Evolutionary conservation across 2,888 invertebrate species (phyloP).

Genomic region (Watsonalla binaria): DNA sequence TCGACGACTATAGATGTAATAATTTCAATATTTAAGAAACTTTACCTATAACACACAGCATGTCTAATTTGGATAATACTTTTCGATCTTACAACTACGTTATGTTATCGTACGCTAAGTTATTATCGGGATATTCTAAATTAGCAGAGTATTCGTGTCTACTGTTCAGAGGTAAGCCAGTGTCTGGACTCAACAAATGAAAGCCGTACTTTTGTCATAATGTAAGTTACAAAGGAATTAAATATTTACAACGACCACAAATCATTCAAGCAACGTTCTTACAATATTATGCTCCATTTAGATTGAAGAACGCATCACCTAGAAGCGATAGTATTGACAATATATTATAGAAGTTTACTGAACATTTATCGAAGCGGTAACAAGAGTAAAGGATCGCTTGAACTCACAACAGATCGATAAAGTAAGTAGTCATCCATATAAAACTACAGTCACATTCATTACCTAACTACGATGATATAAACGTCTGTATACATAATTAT

Average conservation of each 20-base stretch:
- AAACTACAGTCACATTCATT: conserved; percentile 66
- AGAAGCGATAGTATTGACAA: conserved; percentile 65
- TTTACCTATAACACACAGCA: conserved; percentile 65
- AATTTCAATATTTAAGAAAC: conserved; percentile 54
- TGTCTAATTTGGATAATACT: conserved; percentile 76
- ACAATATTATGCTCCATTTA: conserved; percentile 39
- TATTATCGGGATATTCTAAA: conserved; percentile 69
- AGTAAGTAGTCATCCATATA: conserved; percentile 44
- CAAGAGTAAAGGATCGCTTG: conserved; percentile 50
- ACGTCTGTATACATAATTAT: conserved; percentile 34
- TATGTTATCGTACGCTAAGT: conserved; percentile 66
- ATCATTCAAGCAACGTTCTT: conserved; percentile 56
- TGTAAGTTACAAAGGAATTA: conserved; percentile 44
- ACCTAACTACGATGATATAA: conserved; percentile 57
- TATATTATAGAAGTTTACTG: conserved; percentile 38
- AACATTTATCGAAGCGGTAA: conserved; percentile 66
- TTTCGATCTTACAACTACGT: conserved; percentile 67
- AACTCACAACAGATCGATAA: conserved; percentile 48
- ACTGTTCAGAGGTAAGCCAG: conserved; percentile 55
- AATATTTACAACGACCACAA: conserved; percentile 66
- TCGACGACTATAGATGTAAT: conserved; percentile 46
- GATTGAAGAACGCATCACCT: conserved; percentile 55
- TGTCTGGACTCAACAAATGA: conserved; percentile 45
- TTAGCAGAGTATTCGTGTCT: conserved; percentile 55
- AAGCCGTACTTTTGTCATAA: conserved; percentile 37